Evolutionary conservation across 2,888 invertebrate species (phyloP), one percentile per base, ranked within the genome.

Genomic region (Ariolimax columbianus): DNA sequence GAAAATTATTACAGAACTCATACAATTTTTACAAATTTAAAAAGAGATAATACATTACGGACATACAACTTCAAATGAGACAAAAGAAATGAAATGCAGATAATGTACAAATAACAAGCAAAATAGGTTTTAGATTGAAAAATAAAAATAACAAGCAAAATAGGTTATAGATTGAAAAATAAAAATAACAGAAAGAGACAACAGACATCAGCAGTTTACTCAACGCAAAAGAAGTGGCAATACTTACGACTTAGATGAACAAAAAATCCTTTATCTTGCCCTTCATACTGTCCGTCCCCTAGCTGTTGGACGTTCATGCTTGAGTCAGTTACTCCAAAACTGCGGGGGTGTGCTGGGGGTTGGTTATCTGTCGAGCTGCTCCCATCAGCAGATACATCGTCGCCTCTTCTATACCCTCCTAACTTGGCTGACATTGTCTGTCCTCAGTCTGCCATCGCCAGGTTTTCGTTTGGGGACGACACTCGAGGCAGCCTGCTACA

Each of bases 231-330:
- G n/a, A n/a, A n/a, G n/a, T n/a, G n/a, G n/a, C n/a, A 19, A 6
- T 36, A 70, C 70, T 70, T 23, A 70, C 73, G 73, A 43, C 43
- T 73, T 17, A 73, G n/a, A 43, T 73, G 30, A 43, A 47, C 73
- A 47, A 73, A 73, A 23, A 47, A 73, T 73, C 73, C 73, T 47
- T 47, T 73, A 19, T 73, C 73, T 17, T 73, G 43, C 47, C 30
- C 47, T n/a, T 47, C 43, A 47, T 73, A 73, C 30, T 36, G n/a
- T 17, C 40, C 43, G 23, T 73, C 47, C 43, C 47, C 73, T 0
- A n/a, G 9, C 9, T n/a, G 3, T 9, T 43, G 40, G 0, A 73
- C n/a, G 23, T 26, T 11, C 7, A 30, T 11, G n/a, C 43, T 38
- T 30, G 73, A 43, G 43, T 73, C 30, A 19, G 30, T 47, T 11